phyloP scores from a whole-genome alignment of 2,888 invertebrate species.

The Parnassius mnemosyne region DNA sequence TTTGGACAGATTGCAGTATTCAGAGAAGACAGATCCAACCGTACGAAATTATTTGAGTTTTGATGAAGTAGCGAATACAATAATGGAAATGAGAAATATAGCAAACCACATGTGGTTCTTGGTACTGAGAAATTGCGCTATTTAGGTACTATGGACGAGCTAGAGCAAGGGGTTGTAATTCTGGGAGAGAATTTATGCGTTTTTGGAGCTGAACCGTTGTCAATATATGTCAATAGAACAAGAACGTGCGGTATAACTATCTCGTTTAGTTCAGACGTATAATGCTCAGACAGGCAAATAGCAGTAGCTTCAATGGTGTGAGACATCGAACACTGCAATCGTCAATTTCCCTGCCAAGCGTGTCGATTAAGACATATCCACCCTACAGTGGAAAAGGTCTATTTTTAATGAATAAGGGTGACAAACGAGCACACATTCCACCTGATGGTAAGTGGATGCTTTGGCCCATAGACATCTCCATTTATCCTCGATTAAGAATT shows the following conservation, averaged over 20 bases:
- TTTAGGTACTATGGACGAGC: constrained; percentile 34
- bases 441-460: too few relatives aligned
- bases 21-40: constrained; percentile 21
- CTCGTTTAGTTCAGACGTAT: too few relatives aligned
- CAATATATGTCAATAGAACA: constrained; percentile 44
- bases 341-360: too few relatives aligned
- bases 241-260: constrained; percentile 34
- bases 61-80: constrained; percentile 46
- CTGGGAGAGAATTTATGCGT: constrained; percentile 46
- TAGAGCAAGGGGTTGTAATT: constrained; percentile 34
- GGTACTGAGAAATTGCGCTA: constrained; percentile 21
- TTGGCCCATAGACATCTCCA: too few relatives aligned
- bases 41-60: constrained; percentile 50
- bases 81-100: constrained; percentile 33
- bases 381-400: too few relatives aligned
- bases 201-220: constrained; percentile 47
- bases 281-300: too few relatives aligned
- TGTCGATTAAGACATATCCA: too few relatives aligned
- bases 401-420: too few relatives aligned
- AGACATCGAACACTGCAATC: too few relatives aligned
- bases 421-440: too few relatives aligned
- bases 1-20: not conserved
- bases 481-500: too few relatives aligned
- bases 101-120: constrained; percentile 10
- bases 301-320: too few relatives aligned